These are phyloP conservation scores for Copsychus sechellarum DNA, from an alignment of 2,113 vertebrate genomes.

Conservation along the genomic window DNA sequence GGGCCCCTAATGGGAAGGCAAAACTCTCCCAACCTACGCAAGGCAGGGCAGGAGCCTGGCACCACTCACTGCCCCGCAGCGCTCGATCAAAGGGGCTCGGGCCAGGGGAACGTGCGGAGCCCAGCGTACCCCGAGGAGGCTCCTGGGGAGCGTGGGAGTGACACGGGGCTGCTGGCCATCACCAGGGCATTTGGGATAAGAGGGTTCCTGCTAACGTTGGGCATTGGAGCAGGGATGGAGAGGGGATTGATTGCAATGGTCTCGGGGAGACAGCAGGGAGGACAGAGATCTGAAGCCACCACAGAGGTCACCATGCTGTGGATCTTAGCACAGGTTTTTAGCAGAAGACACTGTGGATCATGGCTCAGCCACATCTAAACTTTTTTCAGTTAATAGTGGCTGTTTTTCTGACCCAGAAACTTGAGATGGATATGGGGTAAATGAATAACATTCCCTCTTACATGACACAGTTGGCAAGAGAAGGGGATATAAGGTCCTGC, in stretches of 20 bases:
- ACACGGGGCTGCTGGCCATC: neutral
- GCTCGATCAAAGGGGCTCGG: neutral
- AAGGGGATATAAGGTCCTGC: neutral
- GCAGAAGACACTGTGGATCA: neutral
- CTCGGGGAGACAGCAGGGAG: neutral
- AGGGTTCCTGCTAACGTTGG: fast-evolving
- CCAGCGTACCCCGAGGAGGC: fast-evolving
- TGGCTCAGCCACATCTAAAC: neutral
- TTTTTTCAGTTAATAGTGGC: neutral
- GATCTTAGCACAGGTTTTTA: neutral
- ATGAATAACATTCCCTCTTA: neutral
- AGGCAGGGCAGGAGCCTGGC: constrained; percentile 27
- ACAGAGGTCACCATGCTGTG: neutral
- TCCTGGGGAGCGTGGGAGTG: neutral
- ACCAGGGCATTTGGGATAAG: fast-evolving
- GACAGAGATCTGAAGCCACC: neutral
- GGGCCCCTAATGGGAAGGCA: neutral
- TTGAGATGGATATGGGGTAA: neutral
- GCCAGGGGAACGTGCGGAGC: neutral
- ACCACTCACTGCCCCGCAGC: neutral
- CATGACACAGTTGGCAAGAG: neutral
- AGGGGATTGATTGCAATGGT: neutral
- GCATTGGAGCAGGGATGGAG: neutral
- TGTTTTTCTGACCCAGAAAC: neutral
- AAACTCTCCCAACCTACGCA: neutral